These are phyloP conservation scores for Steatocranus sp. DNA, from an alignment of 2,797 vertebrate species.

Conservation along the genomic window DNA sequence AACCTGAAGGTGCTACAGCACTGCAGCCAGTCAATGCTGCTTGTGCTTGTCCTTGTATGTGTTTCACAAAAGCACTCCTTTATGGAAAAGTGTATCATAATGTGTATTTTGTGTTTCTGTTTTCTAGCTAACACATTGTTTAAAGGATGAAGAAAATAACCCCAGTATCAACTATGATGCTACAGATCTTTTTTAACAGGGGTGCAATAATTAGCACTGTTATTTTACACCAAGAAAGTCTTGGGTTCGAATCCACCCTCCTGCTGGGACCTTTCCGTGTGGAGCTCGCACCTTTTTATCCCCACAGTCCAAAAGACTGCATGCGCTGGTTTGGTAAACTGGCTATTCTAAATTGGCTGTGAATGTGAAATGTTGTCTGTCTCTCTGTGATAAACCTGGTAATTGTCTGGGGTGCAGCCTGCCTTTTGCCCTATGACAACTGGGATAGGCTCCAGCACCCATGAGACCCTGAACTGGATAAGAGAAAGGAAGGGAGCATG, in stretches of 20 bases:
- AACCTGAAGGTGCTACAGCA: background rate
- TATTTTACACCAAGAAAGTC: background rate
- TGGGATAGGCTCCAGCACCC: background rate
- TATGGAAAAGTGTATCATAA: background rate
- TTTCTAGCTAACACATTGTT: constrained; percentile 81
- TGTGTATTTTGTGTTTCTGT: constrained; percentile 3
- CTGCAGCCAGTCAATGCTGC: background rate
- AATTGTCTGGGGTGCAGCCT: background rate
- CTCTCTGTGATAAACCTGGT: background rate
- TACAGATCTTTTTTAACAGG: background rate
- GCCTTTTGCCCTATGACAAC: background rate
- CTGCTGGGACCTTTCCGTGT: background rate
- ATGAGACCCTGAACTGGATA: background rate
- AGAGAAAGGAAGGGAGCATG: background rate
- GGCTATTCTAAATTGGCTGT: background rate
- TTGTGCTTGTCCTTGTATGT: background rate
- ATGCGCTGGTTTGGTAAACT: background rate
- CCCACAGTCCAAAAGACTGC: background rate
- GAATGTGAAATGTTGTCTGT: background rate
- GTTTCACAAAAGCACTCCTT: background rate
- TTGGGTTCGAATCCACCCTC: background rate
- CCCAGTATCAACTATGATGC: background rate
- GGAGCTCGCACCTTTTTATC: background rate
- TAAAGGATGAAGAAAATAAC: background rate
- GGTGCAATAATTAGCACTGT: background rate